Percentiles rank a stretch among this genome's conserved stretches.
These are phyloP conservation scores for Abrostola tripartita DNA, from an alignment of 2,888 invertebrate genomes.

Conservation along the genomic window DNA sequence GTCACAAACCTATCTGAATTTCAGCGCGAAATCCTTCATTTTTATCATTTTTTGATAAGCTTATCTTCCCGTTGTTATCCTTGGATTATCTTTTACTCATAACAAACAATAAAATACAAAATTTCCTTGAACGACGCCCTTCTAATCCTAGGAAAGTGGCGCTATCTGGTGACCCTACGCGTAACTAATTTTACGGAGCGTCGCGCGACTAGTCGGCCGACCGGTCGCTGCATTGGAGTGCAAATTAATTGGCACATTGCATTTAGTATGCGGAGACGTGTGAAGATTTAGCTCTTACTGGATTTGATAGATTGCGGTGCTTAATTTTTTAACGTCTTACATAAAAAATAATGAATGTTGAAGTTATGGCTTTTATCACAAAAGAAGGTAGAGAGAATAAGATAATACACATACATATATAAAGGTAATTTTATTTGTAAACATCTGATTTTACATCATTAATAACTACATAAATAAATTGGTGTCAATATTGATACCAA, in stretches of 20 bases:
- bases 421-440: too few species aligned
- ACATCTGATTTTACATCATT: too few species aligned
- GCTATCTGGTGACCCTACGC: slow-evolving; percentile 11
- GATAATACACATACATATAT: too few species aligned
- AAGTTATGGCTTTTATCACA: too few species aligned
- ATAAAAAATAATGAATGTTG: too few species aligned
- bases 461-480: too few species aligned
- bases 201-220: slow-evolving; percentile 72
- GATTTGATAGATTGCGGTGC: neutral
- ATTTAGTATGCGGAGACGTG: slow-evolving; percentile 17
- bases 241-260: slow-evolving; percentile 22
- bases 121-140: neutral
- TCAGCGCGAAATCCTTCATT: too few species aligned
- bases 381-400: too few species aligned
- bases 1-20: too few species aligned
- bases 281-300: slow-evolving; percentile 20
- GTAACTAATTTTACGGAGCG: slow-evolving; percentile 73
- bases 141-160: slow-evolving; percentile 4
- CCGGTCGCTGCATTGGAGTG: slow-evolving; percentile 49
- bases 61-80: neutral
- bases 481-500: too few species aligned
- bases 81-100: slow-evolving; percentile 3
- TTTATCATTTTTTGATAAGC: neutral
- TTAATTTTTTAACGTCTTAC: neutral
- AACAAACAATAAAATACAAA: neutral